Conservation (phyloP, 2,797 vertebrate species). For the Xenentodon cancila region DNA sequence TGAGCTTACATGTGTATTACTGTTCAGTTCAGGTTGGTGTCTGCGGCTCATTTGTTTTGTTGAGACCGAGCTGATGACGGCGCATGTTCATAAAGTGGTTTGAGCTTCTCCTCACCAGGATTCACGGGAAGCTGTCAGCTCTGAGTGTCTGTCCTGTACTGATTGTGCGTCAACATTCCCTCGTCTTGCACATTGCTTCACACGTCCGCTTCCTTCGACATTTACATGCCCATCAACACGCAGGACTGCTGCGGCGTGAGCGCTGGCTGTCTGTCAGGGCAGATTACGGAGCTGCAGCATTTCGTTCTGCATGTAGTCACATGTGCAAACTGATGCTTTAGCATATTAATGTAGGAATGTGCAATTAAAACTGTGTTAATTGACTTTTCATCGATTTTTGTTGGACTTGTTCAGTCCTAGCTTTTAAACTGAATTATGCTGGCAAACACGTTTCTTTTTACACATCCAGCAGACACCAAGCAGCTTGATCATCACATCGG, state of each 20-base stretch:
- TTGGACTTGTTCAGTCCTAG: no score
- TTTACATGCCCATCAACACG: constrained; percentile 42
- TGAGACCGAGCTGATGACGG: constrained; percentile 29
- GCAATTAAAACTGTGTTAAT: neutral
- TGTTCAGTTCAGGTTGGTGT: neutral
- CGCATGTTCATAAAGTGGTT: constrained; percentile 47
- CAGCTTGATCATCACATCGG: neutral
- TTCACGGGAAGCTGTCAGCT: constrained; percentile 62
- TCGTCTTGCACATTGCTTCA: constrained; percentile 29
- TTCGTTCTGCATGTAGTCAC: neutral
- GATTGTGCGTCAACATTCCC: constrained; percentile 51
- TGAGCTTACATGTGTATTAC: neutral
- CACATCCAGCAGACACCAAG: neutral
- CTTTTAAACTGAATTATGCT: neutral
- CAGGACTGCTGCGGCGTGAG: constrained; percentile 4
- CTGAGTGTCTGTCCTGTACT: constrained; percentile 33
- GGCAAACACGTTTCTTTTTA: neutral
- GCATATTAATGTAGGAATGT: neutral
- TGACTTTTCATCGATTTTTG: neutral
- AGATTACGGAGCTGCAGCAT: constrained; percentile 19
- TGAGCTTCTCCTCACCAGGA: constrained; percentile 21
- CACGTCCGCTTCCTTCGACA: constrained; percentile 35
- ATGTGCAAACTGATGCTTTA: constrained; percentile 16
- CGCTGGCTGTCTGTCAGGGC: constrained; percentile 29
- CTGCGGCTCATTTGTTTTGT: constrained; percentile 2